These are phyloP conservation scores for Rutilus rutilus DNA, from an alignment of 2,113 vertebrate species.

Conservation along the genomic window DNA sequence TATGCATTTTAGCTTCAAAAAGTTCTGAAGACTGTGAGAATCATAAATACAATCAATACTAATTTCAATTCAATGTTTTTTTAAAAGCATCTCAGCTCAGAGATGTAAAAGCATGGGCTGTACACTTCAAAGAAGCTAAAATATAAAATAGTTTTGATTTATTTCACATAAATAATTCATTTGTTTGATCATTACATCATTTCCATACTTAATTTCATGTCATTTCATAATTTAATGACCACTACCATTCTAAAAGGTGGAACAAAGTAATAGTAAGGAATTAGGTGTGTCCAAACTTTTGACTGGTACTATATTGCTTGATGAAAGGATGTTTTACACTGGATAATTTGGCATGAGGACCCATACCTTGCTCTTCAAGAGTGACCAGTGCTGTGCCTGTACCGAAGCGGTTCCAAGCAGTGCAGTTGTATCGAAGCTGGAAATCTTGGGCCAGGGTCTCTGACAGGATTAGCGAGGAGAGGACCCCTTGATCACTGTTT, in stretches of 20 bases:
- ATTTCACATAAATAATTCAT: background rate
- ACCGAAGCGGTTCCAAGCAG: constrained; percentile 87
- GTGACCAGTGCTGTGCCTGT: constrained; percentile 77
- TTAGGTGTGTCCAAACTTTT: background rate
- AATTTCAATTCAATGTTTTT: background rate
- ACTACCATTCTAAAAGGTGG: background rate
- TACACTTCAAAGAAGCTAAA: background rate
- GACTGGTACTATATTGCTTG: background rate
- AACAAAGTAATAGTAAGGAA: background rate
- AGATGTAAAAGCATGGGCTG: too few species aligned
- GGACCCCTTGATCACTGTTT: constrained; percentile 73
- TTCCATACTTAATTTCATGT: background rate
- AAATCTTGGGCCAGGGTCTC: constrained; percentile 84
- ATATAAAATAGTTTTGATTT: background rate
- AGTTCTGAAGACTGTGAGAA: background rate
- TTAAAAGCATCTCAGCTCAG: background rate
- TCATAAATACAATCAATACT: background rate
- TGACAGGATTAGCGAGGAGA: constrained; percentile 85
- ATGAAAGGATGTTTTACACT: background rate
- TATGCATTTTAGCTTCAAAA: background rate
- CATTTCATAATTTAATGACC: background rate
- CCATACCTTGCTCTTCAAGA: constrained; percentile 82
- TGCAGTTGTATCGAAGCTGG: constrained; percentile 86
- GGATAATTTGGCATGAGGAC: constrained; percentile 16
- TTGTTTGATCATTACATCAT: background rate